Evolutionary conservation across 2,113 vertebrate species (phyloP).

Genomic region (Cercopithecus mona): DNA sequence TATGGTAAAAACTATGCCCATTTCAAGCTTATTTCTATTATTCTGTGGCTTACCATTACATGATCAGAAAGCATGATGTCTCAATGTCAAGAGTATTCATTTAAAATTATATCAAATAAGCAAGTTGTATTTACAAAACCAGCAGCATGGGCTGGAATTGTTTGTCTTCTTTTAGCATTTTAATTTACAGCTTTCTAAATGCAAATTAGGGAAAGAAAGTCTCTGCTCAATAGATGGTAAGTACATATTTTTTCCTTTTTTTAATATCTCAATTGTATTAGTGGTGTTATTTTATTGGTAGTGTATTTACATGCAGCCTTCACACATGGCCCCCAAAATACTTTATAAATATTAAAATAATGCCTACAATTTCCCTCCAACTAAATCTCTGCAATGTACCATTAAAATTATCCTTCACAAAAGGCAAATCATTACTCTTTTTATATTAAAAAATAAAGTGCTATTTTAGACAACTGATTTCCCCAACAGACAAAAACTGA

Average conservation of each 20-base stretch:
- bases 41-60: slow-evolving; percentile 42
- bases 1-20: background rate
- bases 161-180: slow-evolving; percentile 65
- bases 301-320: background rate
- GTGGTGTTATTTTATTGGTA: slow-evolving; percentile 27
- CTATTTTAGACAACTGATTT: background rate
- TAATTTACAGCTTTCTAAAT: slow-evolving; percentile 71
- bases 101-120: slow-evolving; percentile 66
- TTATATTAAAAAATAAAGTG: slow-evolving; percentile 14
- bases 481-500: background rate
- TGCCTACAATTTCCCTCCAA: background rate
- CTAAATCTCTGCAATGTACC: background rate
- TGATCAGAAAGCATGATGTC: slow-evolving; percentile 56
- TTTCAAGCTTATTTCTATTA: slow-evolving; percentile 36
- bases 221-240: slow-evolving; percentile 30
- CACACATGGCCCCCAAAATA: background rate
- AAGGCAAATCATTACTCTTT: background rate
- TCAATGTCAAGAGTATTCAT: slow-evolving; percentile 62
- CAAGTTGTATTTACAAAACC: slow-evolving; percentile 46
- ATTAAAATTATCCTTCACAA: slow-evolving; percentile 32
- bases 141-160: slow-evolving; percentile 22
- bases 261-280: slow-evolving; percentile 55
- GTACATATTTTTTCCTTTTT: background rate
- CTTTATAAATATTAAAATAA: slow-evolving; percentile 44
- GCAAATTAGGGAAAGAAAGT: slow-evolving; percentile 52